Conservation (phyloP, 2,888 invertebrate species). For the Pollenia amentaria region DNA sequence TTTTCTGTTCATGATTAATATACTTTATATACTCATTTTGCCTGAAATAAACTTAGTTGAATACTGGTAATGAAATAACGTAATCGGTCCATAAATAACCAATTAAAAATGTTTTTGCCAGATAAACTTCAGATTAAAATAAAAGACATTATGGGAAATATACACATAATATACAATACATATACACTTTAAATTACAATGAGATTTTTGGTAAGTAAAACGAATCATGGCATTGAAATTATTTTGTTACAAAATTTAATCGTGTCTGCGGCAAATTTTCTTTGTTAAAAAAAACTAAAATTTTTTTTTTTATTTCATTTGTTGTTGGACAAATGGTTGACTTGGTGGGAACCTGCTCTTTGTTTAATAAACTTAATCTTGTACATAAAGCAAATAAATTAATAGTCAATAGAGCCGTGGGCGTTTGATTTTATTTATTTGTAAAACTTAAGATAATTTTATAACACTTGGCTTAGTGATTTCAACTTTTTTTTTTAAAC, state of each 20-base stretch:
- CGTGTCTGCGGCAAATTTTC: slow-evolving; percentile 26
- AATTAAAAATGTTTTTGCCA: too few relatives aligned
- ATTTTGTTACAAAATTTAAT: not conserved
- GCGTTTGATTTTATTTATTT: slow-evolving; percentile 22
- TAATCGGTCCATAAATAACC: too few relatives aligned
- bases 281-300: not conserved
- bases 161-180: too few relatives aligned
- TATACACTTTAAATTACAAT: too few relatives aligned
- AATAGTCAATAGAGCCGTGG: slow-evolving; percentile 21
- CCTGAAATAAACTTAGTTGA: too few relatives aligned
- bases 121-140: too few relatives aligned
- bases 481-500: slow-evolving; percentile 19
- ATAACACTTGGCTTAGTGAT: slow-evolving; percentile 41
- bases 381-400: not conserved
- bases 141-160: too few relatives aligned
- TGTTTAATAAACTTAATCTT: slow-evolving; percentile 12
- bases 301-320: slow-evolving; percentile 11
- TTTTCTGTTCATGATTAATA: too few relatives aligned
- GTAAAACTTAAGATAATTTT: slow-evolving; percentile 18
- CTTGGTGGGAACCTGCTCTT: slow-evolving; percentile 50
- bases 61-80: too few relatives aligned
- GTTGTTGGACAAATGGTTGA: slow-evolving; percentile 1
- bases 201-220: too few relatives aligned
- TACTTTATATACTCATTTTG: too few relatives aligned
- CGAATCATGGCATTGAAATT: not conserved